phyloP scores from a whole-genome alignment of 2,797 vertebrate genomes.

The Coilia nasus region DNA sequence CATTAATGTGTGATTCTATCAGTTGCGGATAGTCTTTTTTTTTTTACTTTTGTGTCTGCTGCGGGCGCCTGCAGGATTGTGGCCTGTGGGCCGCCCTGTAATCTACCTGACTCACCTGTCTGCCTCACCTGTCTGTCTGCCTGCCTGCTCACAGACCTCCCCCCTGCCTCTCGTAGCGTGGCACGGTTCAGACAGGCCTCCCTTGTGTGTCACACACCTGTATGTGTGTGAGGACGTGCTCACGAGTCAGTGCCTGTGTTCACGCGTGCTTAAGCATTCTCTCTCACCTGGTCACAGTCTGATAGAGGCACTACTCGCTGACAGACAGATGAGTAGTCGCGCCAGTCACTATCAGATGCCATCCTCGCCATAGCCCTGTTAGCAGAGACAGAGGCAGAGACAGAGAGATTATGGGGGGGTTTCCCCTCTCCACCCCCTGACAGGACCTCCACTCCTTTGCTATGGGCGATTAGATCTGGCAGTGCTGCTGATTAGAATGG shows the following conservation, averaged over 20 bases:
- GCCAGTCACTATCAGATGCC: background rate
- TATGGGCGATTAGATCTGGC: constrained; percentile 42
- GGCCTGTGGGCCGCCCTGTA: constrained; percentile 39
- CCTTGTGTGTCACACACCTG: background rate
- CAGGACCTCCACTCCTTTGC: background rate
- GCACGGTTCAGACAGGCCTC: background rate
- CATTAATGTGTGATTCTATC: constrained; percentile 19
- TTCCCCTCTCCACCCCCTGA: background rate
- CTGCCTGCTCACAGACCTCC: background rate
- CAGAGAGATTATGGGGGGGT: background rate
- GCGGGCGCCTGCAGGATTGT: background rate
- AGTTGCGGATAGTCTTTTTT: background rate
- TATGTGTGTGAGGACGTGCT: background rate
- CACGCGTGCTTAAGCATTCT: background rate
- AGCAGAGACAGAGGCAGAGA: background rate
- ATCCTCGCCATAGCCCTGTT: background rate
- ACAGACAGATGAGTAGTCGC: background rate
- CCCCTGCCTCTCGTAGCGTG: background rate
- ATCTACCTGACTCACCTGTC: constrained; percentile 50
- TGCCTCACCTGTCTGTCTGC: constrained; percentile 17
- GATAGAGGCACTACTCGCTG: background rate
- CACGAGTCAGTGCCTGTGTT: background rate
- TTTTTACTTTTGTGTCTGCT: background rate
- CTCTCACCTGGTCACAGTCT: background rate
- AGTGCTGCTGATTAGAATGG: constrained; percentile 53